Conservation (phyloP, 1,140 invertebrate genomes). For the Pinna nobilis region DNA sequence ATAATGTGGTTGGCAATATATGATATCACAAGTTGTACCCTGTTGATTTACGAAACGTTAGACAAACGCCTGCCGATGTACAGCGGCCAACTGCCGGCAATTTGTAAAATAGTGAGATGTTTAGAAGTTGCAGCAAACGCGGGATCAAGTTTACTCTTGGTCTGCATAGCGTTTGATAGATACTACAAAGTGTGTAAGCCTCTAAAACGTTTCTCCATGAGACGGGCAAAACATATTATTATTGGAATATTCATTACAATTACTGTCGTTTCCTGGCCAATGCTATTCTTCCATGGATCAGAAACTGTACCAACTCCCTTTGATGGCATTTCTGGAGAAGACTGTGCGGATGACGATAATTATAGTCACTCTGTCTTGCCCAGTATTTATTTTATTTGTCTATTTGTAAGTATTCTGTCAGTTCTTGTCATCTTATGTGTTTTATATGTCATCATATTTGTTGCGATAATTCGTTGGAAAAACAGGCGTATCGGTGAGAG, state of each 20-base stretch:
- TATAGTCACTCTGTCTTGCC: not conserved
- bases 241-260: not conserved
- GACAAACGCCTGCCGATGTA: constrained; percentile 40
- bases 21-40: constrained; percentile 20
- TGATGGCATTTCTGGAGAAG: not conserved
- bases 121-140: constrained; percentile 13
- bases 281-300: constrained; percentile 16
- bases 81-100: constrained; percentile 12
- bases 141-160: constrained; percentile 12
- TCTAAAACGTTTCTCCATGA: constrained; percentile 21
- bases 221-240: constrained; percentile 17
- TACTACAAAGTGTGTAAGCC: constrained; percentile 45
- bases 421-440: not conserved
- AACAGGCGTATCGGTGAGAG: not conserved
- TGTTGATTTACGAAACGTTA: constrained; percentile 27
- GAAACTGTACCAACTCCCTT: constrained; percentile 2
- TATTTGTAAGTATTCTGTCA: not conserved
- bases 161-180: constrained; percentile 40
- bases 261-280: constrained; percentile 3
- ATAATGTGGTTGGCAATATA: constrained; percentile 22
- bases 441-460: not conserved
- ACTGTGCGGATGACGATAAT: constrained; percentile 7
- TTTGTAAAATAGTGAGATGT: constrained; percentile 33
- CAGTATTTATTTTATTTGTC: not conserved
- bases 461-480: constrained; percentile 2